phyloP scores from a whole-genome alignment of 2,113 vertebrate genomes.

The Actinemys pallida region DNA sequence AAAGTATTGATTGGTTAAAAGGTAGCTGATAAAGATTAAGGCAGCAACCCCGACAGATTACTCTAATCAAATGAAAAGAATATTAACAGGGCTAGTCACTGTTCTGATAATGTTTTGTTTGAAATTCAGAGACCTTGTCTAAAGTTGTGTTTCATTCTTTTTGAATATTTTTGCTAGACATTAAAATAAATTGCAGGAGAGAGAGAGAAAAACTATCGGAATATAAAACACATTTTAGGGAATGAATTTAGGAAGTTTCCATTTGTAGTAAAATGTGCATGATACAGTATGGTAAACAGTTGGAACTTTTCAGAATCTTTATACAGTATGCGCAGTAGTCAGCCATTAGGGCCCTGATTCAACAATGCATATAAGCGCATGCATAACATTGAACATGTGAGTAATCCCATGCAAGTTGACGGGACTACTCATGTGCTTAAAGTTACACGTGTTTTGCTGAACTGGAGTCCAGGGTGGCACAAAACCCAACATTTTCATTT shows the following conservation, averaged over 20 bases:
- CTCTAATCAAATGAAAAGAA: conserved; percentile 75
- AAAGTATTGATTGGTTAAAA: conserved; percentile 79
- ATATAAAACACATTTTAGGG: conserved; percentile 66
- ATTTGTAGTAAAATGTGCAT: conserved; percentile 75
- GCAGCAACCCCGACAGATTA: conserved; percentile 68
- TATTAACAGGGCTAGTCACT: conserved; percentile 67
- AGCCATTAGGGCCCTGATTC: neutral
- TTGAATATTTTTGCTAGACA: conserved; percentile 75
- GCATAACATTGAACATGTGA: neutral
- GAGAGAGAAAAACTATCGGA: conserved; percentile 69
- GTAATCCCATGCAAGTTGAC: rapidly evolving
- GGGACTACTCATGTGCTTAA: neutral
- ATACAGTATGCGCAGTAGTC: neutral
- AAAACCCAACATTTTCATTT: neutral
- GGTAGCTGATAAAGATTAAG: conserved; percentile 72
- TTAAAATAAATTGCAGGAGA: conserved; percentile 82
- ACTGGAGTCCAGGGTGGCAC: neutral
- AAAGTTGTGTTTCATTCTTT: conserved; percentile 78
- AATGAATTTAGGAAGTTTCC: conserved; percentile 74
- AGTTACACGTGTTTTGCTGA: neutral
- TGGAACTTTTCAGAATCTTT: conserved; percentile 24
- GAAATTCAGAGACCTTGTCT: conserved; percentile 81
- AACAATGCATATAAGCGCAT: rapidly evolving
- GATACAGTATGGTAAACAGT: conserved; percentile 57
- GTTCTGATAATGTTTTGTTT: conserved; percentile 73